These are phyloP conservation scores for Toxostoma redivivum DNA, from an alignment of 2,113 vertebrate genomes.

Conservation along the genomic window DNA sequence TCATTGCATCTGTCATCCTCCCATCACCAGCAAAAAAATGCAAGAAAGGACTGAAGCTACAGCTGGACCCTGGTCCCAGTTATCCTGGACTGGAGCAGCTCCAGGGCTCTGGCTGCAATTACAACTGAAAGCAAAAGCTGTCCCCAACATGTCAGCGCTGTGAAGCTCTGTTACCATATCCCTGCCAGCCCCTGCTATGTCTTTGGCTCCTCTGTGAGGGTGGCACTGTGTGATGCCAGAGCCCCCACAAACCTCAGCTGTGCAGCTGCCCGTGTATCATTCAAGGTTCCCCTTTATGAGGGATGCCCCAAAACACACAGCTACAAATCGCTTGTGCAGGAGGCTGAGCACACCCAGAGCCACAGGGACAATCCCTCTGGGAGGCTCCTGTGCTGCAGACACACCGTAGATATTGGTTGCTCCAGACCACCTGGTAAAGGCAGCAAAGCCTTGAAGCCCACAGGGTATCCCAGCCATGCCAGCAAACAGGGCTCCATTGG, in stretches of 20 bases:
- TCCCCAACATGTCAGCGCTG: not conserved
- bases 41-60: not conserved
- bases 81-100: not conserved
- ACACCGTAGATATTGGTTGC: fast-evolving
- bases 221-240: not conserved
- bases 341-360: not conserved
- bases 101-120: not conserved
- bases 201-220: not conserved
- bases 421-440: not conserved
- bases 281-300: not conserved
- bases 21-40: not conserved
- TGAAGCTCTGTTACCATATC: not conserved
- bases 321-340: not conserved
- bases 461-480: not conserved
- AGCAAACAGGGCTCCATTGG: not conserved
- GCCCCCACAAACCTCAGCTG: not conserved
- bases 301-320: not conserved
- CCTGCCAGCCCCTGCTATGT: not conserved
- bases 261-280: fast-evolving
- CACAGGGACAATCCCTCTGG: fast-evolving
- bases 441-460: not conserved
- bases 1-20: not conserved
- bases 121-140: not conserved
- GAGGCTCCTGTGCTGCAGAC: not conserved
- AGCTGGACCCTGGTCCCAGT: fast-evolving